A percentile compares a stretch with the other conserved stretches of the same genome.
Conservation (phyloP, 2,113 vertebrate species). For the Odontesthes bonariensis region DNA sequence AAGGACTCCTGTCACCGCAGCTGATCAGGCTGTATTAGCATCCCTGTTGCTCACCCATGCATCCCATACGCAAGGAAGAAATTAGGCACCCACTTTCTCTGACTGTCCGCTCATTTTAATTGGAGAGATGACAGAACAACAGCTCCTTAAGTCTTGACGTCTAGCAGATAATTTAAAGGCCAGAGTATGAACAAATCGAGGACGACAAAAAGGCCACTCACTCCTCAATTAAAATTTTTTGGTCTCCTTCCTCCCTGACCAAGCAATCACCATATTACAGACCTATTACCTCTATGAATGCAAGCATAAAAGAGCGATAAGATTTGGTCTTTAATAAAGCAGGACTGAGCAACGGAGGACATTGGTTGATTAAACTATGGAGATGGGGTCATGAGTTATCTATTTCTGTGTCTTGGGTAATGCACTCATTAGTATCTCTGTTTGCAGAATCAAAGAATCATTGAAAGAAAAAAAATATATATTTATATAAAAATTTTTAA, state of each 20-base stretch:
- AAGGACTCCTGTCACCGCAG: slow-evolving; percentile 53
- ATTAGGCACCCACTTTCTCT: slow-evolving; percentile 55
- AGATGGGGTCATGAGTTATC: slow-evolving; percentile 14
- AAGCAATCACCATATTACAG: slow-evolving; percentile 57
- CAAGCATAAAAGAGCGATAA: slow-evolving; percentile 59
- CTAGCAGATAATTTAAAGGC: slow-evolving; percentile 66
- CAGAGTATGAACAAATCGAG: slow-evolving; percentile 36
- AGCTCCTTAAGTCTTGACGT: slow-evolving; percentile 63
- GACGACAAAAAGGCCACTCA: slow-evolving; percentile 6
- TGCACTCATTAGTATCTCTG: slow-evolving; percentile 41
- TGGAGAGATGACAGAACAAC: slow-evolving; percentile 67
- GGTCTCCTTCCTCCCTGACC: slow-evolving; percentile 68
- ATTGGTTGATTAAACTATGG: slow-evolving; percentile 55
- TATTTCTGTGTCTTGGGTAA: slow-evolving; percentile 45
- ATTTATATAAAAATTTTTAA: not conserved
- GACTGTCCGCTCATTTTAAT: slow-evolving; percentile 61
- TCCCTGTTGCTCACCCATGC: slow-evolving; percentile 74
- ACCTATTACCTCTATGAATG: slow-evolving; percentile 65
- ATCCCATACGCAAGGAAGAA: slow-evolving; percentile 57
- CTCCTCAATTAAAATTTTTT: slow-evolving; percentile 74
- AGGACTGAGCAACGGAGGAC: slow-evolving; percentile 37
- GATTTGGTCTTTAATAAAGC: slow-evolving; percentile 59
- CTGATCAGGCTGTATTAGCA: slow-evolving; percentile 67
- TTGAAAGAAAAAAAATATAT: not conserved
- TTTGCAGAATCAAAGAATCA: not conserved